Conservation (phyloP, 2,797 vertebrate species). For the Arremon aurantiirostris region DNA sequence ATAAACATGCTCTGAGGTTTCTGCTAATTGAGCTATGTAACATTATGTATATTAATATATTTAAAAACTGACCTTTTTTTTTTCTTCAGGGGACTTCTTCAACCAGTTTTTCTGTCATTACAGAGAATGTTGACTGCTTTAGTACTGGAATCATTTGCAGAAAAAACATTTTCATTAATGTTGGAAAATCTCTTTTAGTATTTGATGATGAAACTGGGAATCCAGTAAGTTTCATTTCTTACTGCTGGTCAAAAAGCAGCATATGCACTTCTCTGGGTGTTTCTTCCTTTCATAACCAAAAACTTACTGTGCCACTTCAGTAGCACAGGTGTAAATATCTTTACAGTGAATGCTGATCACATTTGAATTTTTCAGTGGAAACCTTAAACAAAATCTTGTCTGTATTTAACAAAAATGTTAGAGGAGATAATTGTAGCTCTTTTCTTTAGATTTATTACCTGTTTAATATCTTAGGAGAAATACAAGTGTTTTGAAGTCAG, state of each 20-base stretch:
- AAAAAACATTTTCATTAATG: constrained; percentile 84
- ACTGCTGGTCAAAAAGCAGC: background rate
- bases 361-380: background rate
- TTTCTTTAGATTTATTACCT: background rate
- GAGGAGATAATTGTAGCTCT: background rate
- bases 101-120: constrained; percentile 80
- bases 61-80: background rate
- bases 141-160: constrained; percentile 88
- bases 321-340: background rate
- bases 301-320: background rate
- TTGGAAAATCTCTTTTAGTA: constrained; percentile 82
- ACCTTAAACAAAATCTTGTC: background rate
- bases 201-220: constrained; percentile 89
- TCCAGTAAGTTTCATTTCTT: constrained; percentile 79
- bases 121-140: constrained; percentile 91
- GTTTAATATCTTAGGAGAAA: background rate
- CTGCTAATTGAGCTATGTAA: background rate
- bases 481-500: background rate
- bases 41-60: background rate
- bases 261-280: background rate
- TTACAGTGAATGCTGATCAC: background rate
- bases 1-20: background rate
- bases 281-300: background rate
- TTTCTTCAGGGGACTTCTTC: constrained; percentile 80
- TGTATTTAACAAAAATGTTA: background rate